Evolutionary conservation across 2,888 invertebrate genomes (phyloP).

Genomic region (Limnephilus rhombicus): DNA sequence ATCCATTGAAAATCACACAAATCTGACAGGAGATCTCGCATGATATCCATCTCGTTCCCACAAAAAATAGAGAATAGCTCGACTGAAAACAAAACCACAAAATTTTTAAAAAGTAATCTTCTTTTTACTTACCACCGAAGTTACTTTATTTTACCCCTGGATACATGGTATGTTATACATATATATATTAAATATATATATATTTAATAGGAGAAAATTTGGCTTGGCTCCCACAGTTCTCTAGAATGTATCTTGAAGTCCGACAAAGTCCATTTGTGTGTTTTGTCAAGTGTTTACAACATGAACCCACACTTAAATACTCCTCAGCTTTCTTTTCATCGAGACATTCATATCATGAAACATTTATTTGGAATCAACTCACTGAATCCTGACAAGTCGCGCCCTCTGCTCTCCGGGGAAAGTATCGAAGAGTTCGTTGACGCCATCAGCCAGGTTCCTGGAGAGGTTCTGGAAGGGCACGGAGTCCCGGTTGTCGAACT

Average conservation of each 20-base stretch:
- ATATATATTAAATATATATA: too few species aligned
- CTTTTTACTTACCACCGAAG: too few species aligned
- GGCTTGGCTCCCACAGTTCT: too few species aligned
- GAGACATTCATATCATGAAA: neutral
- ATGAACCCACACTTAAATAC: neutral
- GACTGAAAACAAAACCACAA: too few species aligned
- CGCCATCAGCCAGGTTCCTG: slow-evolving; percentile 77
- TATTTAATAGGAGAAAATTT: too few species aligned
- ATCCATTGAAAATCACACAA: too few species aligned
- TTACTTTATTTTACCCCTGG: too few species aligned
- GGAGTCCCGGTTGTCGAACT: slow-evolving; percentile 80
- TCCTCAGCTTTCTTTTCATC: neutral
- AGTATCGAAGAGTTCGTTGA: slow-evolving; percentile 78
- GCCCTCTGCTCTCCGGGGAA: slow-evolving; percentile 79
- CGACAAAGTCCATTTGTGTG: neutral
- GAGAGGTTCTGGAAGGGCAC: slow-evolving; percentile 79
- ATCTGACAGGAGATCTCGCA: too few species aligned
- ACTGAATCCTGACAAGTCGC: slow-evolving; percentile 85
- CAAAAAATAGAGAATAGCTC: too few species aligned
- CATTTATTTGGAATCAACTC: slow-evolving; percentile 71
- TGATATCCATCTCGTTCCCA: too few species aligned
- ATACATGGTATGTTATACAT: too few species aligned
- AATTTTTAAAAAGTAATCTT: too few species aligned
- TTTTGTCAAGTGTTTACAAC: neutral
- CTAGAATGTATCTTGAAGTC: neutral